Percentiles rank a stretch among this genome's conserved stretches.
Conservation (phyloP, 37 sponge, comb jelly and placozoan genomes). For the Diacarnus erythraeanus region DNA sequence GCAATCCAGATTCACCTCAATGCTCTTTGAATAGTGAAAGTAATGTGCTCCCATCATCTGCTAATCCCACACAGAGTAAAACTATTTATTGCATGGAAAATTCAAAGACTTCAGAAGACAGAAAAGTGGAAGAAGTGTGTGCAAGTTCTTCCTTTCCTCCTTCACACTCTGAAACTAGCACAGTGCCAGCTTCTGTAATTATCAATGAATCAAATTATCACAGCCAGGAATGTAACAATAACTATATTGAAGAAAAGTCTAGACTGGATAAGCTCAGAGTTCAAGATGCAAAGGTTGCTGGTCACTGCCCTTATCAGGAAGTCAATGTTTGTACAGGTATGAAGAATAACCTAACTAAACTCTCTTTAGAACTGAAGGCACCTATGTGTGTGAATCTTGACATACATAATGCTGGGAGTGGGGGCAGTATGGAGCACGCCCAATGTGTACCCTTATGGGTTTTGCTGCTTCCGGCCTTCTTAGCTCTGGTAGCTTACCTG, state of each 20-base stretch:
- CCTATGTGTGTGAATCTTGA: constrained; percentile 7
- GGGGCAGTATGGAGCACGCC: background rate
- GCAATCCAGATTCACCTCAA: background rate
- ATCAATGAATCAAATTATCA: background rate
- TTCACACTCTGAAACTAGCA: no score
- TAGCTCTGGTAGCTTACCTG: constrained; percentile 10
- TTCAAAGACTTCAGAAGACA: no score
- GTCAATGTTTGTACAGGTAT: background rate
- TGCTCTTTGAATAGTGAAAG: background rate
- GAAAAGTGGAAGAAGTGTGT: no score
- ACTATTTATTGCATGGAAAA: no score
- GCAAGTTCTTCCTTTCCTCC: no score
- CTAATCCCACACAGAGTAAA: no score
- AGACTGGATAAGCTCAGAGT: background rate
- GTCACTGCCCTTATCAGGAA: background rate
- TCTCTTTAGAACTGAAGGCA: constrained; percentile 1
- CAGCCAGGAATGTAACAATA: background rate
- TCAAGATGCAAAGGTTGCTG: background rate
- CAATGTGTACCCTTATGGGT: constrained; percentile 25
- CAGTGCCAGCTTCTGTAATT: no score
- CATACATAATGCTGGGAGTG: background rate
- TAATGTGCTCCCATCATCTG: no score
- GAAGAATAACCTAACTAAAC: background rate
- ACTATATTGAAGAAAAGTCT: background rate
- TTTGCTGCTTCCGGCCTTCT: constrained; percentile 12